Percentiles rank a stretch among this genome's conserved stretches.
These are phyloP conservation scores for Scaptomyza pallida DNA, from an alignment of 1,140 invertebrate species.

Conservation along the genomic window DNA sequence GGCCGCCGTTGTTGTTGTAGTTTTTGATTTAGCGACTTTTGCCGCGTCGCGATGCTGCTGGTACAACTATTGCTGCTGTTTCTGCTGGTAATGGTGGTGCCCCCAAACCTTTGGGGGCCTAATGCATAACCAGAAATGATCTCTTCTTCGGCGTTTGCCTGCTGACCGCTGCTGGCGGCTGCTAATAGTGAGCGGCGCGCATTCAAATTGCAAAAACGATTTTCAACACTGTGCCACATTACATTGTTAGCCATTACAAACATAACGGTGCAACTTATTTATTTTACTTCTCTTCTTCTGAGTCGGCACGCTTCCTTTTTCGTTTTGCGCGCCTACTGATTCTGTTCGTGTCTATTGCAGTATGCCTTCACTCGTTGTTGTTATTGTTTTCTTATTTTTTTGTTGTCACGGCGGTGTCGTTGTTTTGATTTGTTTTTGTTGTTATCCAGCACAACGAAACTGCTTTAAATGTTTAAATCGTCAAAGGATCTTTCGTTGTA, in stretches of 20 bases:
- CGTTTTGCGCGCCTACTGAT: conserved; percentile 15
- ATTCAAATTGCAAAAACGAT: conserved; percentile 77
- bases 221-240: conserved; percentile 81
- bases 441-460: conserved; percentile 47
- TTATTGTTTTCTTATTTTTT: neutral
- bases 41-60: conserved; percentile 47
- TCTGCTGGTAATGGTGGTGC: conserved; percentile 63
- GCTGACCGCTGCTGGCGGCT: conserved; percentile 52
- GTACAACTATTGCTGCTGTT: conserved; percentile 44
- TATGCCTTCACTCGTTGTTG: conserved; percentile 27
- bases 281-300: conserved; percentile 18
- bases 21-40: conserved; percentile 34
- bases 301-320: conserved; percentile 30
- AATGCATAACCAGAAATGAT: conserved; percentile 75
- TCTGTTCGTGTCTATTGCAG: conserved; percentile 3
- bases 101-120: conserved; percentile 83
- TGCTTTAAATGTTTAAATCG: conserved; percentile 32
- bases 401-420: conserved; percentile 30
- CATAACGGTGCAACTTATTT: conserved; percentile 69
- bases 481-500: conserved; percentile 57
- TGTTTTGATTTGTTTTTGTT: conserved; percentile 29
- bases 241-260: conserved; percentile 84
- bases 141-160: conserved; percentile 55
- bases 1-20: conserved; percentile 54
- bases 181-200: conserved; percentile 59